Evolutionary conservation across 2,888 invertebrate genomes (phyloP).

Genomic region (Parnassius smintheus): DNA sequence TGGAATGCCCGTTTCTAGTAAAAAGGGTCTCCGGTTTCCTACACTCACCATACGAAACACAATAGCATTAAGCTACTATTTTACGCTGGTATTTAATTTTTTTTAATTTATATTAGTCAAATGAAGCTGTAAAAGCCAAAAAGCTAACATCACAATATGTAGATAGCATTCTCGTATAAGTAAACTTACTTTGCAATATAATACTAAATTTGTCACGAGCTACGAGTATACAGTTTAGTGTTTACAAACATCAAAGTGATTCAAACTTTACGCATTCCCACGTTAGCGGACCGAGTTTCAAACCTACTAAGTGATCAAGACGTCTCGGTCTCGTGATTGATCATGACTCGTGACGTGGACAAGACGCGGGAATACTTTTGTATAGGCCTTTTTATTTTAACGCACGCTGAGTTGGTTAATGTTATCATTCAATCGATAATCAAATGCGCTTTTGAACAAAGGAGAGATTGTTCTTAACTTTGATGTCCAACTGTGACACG

Average conservation of each 20-base stretch:
- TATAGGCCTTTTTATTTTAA: slow-evolving; percentile 48
- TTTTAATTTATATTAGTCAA: too few species aligned
- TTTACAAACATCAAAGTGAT: slow-evolving; percentile 23
- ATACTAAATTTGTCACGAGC: slow-evolving; percentile 17
- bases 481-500: slow-evolving; percentile 4
- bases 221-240: slow-evolving; percentile 9
- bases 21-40: too few species aligned
- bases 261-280: slow-evolving; percentile 47
- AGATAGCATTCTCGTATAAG: too few species aligned
- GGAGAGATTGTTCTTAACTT: slow-evolving; percentile 15
- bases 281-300: slow-evolving; percentile 56
- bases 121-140: too few species aligned
- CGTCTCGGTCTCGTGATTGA: slow-evolving; percentile 71
- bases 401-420: slow-evolving; percentile 49
- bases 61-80: too few species aligned
- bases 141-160: too few species aligned
- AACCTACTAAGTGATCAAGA: slow-evolving; percentile 54
- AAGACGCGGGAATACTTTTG: slow-evolving; percentile 48
- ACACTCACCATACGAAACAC: too few species aligned
- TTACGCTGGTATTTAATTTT: too few species aligned
- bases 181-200: neutral
- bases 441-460: slow-evolving; percentile 31
- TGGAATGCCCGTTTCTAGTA: too few species aligned
- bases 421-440: slow-evolving; percentile 44
- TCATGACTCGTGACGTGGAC: slow-evolving; percentile 58